Evolutionary conservation across 2,797 vertebrate species (phyloP).

Genomic region (Semaprochilodus insignis): DNA sequence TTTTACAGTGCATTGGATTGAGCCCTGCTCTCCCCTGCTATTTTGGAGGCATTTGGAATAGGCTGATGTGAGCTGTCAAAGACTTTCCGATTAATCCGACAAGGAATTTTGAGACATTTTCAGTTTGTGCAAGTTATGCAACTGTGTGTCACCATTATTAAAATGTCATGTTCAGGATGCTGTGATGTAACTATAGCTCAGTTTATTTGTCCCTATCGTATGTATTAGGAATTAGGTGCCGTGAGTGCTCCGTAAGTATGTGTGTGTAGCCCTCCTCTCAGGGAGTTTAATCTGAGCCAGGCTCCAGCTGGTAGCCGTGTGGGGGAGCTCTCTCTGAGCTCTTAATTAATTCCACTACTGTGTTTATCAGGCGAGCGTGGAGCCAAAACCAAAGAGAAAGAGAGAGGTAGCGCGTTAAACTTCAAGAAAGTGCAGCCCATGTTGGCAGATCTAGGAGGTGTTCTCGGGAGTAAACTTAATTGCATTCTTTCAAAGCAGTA

Average conservation of each 20-base stretch:
- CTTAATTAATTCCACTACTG: conserved; percentile 77
- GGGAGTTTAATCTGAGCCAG: conserved; percentile 77
- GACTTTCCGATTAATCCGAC: not conserved
- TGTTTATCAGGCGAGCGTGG: conserved; percentile 13
- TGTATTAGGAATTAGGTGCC: not conserved
- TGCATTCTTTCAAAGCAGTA: conserved; percentile 52
- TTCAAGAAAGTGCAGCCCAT: conserved; percentile 29
- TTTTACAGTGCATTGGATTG: not conserved
- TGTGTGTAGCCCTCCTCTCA: conserved; percentile 28
- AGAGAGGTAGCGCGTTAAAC: conserved; percentile 34
- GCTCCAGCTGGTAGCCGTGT: conserved; percentile 73
- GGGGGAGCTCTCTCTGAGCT: conserved; percentile 70
- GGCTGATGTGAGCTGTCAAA: not conserved
- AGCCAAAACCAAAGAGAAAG: conserved; percentile 44
- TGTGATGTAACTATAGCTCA: conserved; percentile 11
- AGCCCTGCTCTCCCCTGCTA: not conserved
- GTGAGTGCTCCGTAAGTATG: not conserved
- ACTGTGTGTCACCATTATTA: not conserved
- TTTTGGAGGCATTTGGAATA: not conserved
- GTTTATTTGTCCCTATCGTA: not conserved
- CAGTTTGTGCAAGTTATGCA: not conserved
- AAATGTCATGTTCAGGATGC: not conserved
- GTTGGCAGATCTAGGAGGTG: conserved; percentile 34
- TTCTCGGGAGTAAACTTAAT: conserved; percentile 49
- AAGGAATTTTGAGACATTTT: not conserved